Conservation (phyloP, 2,797 vertebrate genomes). For the Chloroceryle amazona region DNA sequence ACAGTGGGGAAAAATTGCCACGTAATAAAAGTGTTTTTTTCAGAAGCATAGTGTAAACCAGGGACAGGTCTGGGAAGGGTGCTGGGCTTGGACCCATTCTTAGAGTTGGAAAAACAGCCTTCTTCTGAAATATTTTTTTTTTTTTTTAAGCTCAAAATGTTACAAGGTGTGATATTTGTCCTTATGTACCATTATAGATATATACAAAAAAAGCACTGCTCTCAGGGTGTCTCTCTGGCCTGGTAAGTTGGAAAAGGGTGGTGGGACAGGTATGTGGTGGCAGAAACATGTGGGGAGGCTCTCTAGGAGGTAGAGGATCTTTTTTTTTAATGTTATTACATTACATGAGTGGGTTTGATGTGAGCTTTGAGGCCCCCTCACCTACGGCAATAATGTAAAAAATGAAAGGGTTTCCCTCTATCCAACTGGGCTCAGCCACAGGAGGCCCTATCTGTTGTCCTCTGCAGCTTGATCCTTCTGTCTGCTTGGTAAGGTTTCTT, state of each 20-base stretch:
- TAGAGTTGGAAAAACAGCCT: background rate
- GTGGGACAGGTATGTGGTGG: background rate
- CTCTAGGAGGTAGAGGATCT: background rate
- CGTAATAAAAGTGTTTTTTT: background rate
- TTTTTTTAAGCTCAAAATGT: background rate
- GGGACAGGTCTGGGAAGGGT: background rate
- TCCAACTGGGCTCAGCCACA: background rate
- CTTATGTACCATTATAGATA: background rate
- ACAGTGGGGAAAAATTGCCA: background rate
- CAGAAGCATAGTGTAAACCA: background rate
- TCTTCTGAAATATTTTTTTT: background rate
- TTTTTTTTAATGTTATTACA: background rate
- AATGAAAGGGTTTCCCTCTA: background rate
- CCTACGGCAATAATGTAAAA: background rate
- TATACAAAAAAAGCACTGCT: background rate
- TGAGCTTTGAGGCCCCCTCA: background rate
- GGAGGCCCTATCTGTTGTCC: background rate
- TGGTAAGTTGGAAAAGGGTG: background rate
- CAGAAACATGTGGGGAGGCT: background rate
- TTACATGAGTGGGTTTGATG: background rate
- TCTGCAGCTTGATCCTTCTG: background rate
- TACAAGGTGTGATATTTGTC: background rate
- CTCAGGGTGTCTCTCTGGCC: rapidly evolving
- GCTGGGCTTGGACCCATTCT: background rate
- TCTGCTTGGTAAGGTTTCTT: background rate